Conservation (phyloP, 2,113 vertebrate species). For the Melanocharis versteri region DNA sequence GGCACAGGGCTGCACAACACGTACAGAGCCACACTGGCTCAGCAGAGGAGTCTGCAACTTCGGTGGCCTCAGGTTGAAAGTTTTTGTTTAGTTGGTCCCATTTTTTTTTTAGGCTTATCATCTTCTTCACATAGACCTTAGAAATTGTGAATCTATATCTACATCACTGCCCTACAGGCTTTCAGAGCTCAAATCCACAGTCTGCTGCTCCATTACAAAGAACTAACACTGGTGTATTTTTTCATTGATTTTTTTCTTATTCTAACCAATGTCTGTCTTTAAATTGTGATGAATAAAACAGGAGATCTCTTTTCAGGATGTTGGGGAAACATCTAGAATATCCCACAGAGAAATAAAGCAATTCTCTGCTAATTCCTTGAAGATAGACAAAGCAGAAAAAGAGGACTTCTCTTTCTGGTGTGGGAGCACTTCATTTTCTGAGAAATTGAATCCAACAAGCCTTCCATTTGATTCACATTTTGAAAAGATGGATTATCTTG, state of each 20-base stretch:
- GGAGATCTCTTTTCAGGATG: not conserved
- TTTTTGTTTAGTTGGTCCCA: not conserved
- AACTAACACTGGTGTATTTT: not conserved
- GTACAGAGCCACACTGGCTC: rapidly evolving
- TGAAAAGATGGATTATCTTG: not conserved
- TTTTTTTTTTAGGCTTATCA: not conserved
- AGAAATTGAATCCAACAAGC: not conserved
- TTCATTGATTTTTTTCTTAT: not conserved
- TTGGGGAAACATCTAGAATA: not conserved
- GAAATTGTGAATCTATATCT: not conserved
- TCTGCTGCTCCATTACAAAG: not conserved
- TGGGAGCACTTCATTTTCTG: not conserved
- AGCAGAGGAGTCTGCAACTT: not conserved
- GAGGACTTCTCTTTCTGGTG: not conserved
- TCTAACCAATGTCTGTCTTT: not conserved
- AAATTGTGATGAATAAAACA: not conserved
- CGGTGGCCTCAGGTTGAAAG: not conserved
- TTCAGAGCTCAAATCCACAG: not conserved
- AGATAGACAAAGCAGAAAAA: not conserved
- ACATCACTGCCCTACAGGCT: not conserved
- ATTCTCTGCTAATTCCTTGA: not conserved
- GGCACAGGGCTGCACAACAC: not conserved
- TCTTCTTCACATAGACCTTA: not conserved
- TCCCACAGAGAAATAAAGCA: not conserved
- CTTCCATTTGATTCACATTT: not conserved